Base-by-base conservation (phyloP, 2,888 invertebrate genomes). In the Cecidostiba fungosa region DNA sequence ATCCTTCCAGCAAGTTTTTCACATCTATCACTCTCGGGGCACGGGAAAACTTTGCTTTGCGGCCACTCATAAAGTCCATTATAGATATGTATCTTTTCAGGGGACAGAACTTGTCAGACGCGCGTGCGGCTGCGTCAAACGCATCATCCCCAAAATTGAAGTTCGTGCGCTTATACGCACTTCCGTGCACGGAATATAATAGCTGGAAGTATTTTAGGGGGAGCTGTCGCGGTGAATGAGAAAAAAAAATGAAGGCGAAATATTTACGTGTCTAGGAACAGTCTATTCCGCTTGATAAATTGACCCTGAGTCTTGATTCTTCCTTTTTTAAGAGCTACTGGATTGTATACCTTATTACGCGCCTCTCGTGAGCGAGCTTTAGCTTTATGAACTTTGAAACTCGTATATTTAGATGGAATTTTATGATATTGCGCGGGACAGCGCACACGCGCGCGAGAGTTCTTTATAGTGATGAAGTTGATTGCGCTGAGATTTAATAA, bases 201-300 rank as follows among this genome's bases (percentile, higher is more conserved):
- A 19, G 8, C 10, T 5, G n/a, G 3, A n/a, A 1, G 36, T 23
- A n/a, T n/a, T n/a, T n/a, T n/a, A n/a, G 23, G 81, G 32, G 16
- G 29, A n/a, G 39, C 14, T 14, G 12, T 14, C 10, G 29, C 3
- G 0, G 59, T 5, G 62, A 50, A 10, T n/a, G 54, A 54, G 54
- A 29, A 23, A 16, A 77, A n/a, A 62, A 73, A 74, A 74, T 39
- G 43, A n/a, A 77, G 59, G 59, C 23, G 59, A 80, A 85, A 85
- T 81, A 70, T 77, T 77, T 81, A 81, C 72, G 80, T 85, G 77
- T 77, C 77, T 47, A 14, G 72, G 70, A 76, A 36, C 70, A 72
- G 69, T 85, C 76, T 81, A 77, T 77, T 77, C 19, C 29, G 62
- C 69, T 14, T 81, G 80, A 85, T 85, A 81, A 81, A 80, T 84